Evolutionary conservation across 1,140 invertebrate genomes (phyloP).

Genomic region (Drosophila sturtevanti): DNA sequence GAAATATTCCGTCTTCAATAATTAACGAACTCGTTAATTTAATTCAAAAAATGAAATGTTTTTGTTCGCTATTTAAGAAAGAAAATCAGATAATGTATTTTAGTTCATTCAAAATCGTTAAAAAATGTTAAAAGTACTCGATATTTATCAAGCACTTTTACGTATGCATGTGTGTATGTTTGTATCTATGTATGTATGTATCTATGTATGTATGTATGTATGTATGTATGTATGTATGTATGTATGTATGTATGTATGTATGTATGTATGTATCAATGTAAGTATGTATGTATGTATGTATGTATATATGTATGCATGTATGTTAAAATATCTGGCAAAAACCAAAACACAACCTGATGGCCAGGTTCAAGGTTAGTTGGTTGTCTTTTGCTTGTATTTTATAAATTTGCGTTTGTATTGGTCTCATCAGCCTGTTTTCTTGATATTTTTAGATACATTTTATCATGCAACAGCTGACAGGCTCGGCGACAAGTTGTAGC

Average conservation of each 20-base stretch:
- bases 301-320: constrained; percentile 17
- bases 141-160: no score
- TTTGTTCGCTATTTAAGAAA: no score
- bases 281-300: constrained; percentile 19
- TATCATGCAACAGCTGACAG: constrained; percentile 74
- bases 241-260: constrained; percentile 18
- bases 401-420: constrained; percentile 19
- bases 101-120: no score
- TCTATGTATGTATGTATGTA: constrained; percentile 20
- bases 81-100: no score
- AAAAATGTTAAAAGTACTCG: background rate
- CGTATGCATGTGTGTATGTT: constrained; percentile 17
- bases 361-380: constrained; percentile 70
- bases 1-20: no score
- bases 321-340: constrained; percentile 26
- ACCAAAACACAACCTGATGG: constrained; percentile 58
- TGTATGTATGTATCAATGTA: constrained; percentile 19
- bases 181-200: constrained; percentile 17
- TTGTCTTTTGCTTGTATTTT: constrained; percentile 32
- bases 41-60: no score
- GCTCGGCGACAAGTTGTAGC: constrained; percentile 45
- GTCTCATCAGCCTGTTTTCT: background rate
- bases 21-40: no score
- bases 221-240: constrained; percentile 20
- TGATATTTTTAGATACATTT: constrained; percentile 71